Conservation (phyloP, 2,113 vertebrate genomes). For the Herpailurus yagouaroundi region DNA sequence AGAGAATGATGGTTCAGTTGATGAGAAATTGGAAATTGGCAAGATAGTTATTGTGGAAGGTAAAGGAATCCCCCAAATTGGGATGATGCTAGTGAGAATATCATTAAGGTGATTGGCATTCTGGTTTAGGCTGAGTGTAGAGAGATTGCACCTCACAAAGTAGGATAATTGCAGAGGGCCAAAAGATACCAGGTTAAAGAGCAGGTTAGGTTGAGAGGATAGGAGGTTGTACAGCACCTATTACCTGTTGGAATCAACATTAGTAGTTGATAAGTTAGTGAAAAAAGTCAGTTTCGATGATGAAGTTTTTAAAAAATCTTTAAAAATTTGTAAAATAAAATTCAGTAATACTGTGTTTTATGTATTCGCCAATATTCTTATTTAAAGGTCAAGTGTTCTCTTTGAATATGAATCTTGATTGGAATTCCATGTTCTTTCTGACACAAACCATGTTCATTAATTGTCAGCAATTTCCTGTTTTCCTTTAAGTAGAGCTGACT, state of each 20-base stretch:
- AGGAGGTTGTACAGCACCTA: background rate
- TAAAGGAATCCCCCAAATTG: background rate
- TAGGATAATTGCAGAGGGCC: background rate
- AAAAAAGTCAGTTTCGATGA: background rate
- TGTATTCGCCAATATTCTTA: slow-evolving; percentile 9
- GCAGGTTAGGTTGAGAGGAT: background rate
- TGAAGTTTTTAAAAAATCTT: background rate
- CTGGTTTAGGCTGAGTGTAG: background rate
- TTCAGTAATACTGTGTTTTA: background rate
- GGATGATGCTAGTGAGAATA: background rate
- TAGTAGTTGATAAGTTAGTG: background rate
- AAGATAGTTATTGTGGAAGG: background rate
- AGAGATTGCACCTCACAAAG: background rate
- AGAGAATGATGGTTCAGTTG: background rate
- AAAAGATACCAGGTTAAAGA: background rate
- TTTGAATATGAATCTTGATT: background rate
- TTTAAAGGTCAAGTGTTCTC: background rate
- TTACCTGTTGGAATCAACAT: background rate
- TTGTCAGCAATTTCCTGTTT: background rate
- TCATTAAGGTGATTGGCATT: background rate
- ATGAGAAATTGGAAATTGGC: background rate
- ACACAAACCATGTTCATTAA: background rate
- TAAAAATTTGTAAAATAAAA: slow-evolving; percentile 34
- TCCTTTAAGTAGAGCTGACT: background rate
- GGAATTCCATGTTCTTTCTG: background rate